Percentiles rank a stretch among this genome's conserved stretches.
phyloP scores from a whole-genome alignment of 2,888 invertebrate genomes.

The Falcaria lacertinaria region DNA sequence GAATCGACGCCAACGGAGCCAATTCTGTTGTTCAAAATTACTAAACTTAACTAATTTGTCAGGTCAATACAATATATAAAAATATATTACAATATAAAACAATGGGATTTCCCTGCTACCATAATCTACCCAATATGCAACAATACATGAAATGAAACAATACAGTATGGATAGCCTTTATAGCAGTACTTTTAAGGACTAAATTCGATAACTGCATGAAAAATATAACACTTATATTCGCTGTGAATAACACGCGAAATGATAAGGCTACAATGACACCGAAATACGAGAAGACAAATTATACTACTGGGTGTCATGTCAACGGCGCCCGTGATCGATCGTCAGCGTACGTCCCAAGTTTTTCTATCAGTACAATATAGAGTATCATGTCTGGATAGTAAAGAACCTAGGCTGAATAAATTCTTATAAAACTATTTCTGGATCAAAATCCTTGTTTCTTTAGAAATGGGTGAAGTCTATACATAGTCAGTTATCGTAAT shows the following conservation, averaged over 20 bases:
- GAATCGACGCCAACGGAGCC: too few species aligned
- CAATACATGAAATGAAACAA: too few species aligned
- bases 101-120: too few species aligned
- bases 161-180: too few species aligned
- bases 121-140: background rate
- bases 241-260: background rate
- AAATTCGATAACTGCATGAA: background rate
- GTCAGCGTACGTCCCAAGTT: background rate
- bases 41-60: too few species aligned
- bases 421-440: background rate
- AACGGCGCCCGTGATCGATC: background rate
- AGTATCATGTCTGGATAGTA: background rate
- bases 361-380: background rate
- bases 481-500: too few species aligned
- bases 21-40: too few species aligned
- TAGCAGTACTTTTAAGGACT: background rate
- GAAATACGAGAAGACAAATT: background rate
- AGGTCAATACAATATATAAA: too few species aligned
- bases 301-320: background rate
- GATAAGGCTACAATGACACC: background rate
- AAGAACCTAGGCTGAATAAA: background rate
- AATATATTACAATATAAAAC: too few species aligned
- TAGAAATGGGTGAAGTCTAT: too few species aligned
- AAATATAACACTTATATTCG: background rate
- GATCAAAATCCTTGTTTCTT: too few species aligned